Percentiles rank a stretch among this genome's conserved stretches.
Evolutionary conservation across 2,797 vertebrate genomes (phyloP).

Genomic region (Poeciliopsis presidionis): DNA sequence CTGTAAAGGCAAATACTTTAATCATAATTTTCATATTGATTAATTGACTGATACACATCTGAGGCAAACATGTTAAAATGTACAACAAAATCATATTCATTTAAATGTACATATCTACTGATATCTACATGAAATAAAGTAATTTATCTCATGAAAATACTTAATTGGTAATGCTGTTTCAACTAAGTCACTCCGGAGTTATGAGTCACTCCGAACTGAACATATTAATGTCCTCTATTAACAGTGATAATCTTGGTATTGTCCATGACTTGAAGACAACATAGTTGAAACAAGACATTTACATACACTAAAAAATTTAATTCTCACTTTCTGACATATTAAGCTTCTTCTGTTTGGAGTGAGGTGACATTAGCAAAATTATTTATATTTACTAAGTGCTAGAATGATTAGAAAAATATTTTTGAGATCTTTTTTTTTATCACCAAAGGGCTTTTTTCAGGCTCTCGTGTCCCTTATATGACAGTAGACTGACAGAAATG

Average conservation of each 20-base stretch:
- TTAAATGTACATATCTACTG: not conserved
- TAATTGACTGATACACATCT: not conserved
- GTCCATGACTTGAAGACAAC: not conserved
- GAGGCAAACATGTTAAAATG: not conserved
- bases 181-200: too few relatives aligned
- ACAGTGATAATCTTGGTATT: not conserved
- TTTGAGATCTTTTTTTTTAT: not conserved
- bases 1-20: not conserved
- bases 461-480: too few relatives aligned
- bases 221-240: not conserved
- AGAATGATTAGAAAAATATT: not conserved
- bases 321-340: not conserved
- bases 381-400: not conserved
- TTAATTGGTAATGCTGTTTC: not conserved
- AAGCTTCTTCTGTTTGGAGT: not conserved
- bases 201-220: not conserved
- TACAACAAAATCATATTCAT: not conserved
- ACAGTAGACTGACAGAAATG: too few relatives aligned
- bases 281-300: not conserved
- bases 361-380: not conserved
- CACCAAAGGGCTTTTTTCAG: too few relatives aligned
- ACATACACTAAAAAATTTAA: not conserved
- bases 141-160: not conserved
- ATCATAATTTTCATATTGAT: not conserved
- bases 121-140: not conserved